Base-by-base conservation (phyloP, 2,113 vertebrate species). In the Paracanthobrama guichenoti region DNA sequence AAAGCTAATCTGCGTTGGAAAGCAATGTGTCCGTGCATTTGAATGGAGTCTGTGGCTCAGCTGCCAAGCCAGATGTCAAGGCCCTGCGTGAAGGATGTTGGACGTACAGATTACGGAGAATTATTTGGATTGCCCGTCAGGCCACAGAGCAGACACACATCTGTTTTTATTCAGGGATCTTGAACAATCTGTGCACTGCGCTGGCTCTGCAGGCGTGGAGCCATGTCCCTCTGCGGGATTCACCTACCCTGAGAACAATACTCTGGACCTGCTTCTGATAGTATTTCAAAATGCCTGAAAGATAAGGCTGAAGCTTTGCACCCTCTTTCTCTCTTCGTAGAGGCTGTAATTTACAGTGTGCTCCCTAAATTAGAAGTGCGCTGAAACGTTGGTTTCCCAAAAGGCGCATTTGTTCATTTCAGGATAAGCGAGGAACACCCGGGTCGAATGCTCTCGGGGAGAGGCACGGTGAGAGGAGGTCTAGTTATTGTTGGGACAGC, bases 141-240 rank as follows among this genome's bases (percentile, higher is more conserved):
- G 79, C 85, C 50, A 72, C 82, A 84, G 82, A 76, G 48, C 81
- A 84, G 85, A 80, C 83, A 50, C 87, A 85, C 90, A 90, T 89
- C 87, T 90, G 88, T 74, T 90, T 86, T 83, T 73, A 86, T 83
- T 90, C 90, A 89, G 20, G 28, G 73, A 81, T 76, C 87, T 84
- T 82, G 85, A 88, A 88, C 83, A 87, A 86, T 85, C 79, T 84
- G 77, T 83, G 81, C 80, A 82, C 79, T 77, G 83, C 81, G 74
- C 84, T 87, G 77, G 85, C 87, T 87, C 84, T 76, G 67, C 76
- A 78, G 78, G 79, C 82, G 74, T 86, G 85, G 84, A 80, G 83
- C 84, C 50, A 31, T 46, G 42, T 88, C 84, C 60, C 66, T 82
- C 86, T 57, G 79, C 0, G 86, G 84, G 55, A 78, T 78, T 84